Evolutionary conservation across 2,797 vertebrate species (phyloP), one percentile per base, ranked within the genome.

Genomic region (Alectoris magna): DNA sequence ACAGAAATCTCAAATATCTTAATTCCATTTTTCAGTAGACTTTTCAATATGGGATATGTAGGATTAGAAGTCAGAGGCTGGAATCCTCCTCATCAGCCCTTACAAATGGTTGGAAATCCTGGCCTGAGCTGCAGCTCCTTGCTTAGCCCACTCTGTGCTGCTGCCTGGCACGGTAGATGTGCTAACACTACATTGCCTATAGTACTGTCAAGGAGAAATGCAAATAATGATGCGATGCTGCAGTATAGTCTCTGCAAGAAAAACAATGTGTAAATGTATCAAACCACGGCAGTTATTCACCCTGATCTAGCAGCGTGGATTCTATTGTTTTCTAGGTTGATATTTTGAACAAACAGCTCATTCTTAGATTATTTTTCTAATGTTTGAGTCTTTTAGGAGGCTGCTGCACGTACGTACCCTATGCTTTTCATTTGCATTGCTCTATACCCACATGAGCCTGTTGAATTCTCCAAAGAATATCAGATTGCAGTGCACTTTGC

Each of bases 401-500:
- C 80, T 76, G 73, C 60, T 76, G 21, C 46, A 26, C 34, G 46
- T 58, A 48, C 26, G n/a, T 18, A 73, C 51, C 56, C 88, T 76
- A 36, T 66, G 46, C 70, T 88, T 86, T 14, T 38, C 27, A 55
- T 70, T 88, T 67, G 34, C 51, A 27, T 86, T 83, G 87, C 86
- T 58, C 66, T 86, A 13, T 80, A 53, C 41, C 66, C 70, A 6
- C 58, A n/a, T 11, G 3, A 88, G 36, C 41, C 49, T 66, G 27
- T 60, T 53, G 66, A 91, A 75, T 79, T 88, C 68, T 83, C 80
- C 36, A 29, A 38, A 88, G 80, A 74, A 48, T 76, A 88, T 88
- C 90, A 66, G 66, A 66, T 94, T 92, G 72, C 69, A 13, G 21
- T 82, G 75, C 53, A 71, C 87, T 95, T 87, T 41, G 59, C 83